Conservation (phyloP, 2,797 vertebrate species). For the Sebastes variabilis region DNA sequence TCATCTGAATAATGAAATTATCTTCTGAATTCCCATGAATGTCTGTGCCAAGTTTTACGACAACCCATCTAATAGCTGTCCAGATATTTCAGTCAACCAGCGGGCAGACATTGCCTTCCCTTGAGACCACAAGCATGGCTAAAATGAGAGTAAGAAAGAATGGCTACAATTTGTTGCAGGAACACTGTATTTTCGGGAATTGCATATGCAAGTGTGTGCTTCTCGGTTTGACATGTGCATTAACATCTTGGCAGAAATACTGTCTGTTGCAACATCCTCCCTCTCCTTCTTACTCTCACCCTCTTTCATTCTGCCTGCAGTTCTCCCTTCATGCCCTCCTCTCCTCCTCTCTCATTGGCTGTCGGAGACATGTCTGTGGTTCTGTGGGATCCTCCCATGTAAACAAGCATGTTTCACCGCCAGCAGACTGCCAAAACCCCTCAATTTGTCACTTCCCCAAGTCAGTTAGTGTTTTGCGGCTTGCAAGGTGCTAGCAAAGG, state of each 20-base stretch:
- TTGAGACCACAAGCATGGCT: neutral
- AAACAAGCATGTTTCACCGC: slow-evolving; percentile 75
- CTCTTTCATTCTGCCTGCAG: slow-evolving; percentile 18
- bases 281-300: slow-evolving; percentile 13
- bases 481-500: slow-evolving; percentile 79
- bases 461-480: slow-evolving; percentile 75
- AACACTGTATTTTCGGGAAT: neutral
- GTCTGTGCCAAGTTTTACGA: neutral
- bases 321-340: slow-evolving; percentile 10
- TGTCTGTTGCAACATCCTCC: neutral
- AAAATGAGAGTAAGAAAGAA: neutral
- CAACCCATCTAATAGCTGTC: neutral
- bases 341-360: slow-evolving; percentile 47
- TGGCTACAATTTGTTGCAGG: neutral
- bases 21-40: neutral
- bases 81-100: neutral
- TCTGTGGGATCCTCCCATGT: slow-evolving; percentile 77
- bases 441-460: slow-evolving; percentile 79
- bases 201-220: neutral
- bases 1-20: neutral
- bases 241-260: slow-evolving; percentile 8
- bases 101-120: neutral
- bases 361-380: slow-evolving; percentile 70
- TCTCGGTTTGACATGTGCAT: neutral
- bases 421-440: slow-evolving; percentile 74